phyloP scores from a whole-genome alignment of 2,113 vertebrate genomes.

The Dolichallabes microphthalmus region DNA sequence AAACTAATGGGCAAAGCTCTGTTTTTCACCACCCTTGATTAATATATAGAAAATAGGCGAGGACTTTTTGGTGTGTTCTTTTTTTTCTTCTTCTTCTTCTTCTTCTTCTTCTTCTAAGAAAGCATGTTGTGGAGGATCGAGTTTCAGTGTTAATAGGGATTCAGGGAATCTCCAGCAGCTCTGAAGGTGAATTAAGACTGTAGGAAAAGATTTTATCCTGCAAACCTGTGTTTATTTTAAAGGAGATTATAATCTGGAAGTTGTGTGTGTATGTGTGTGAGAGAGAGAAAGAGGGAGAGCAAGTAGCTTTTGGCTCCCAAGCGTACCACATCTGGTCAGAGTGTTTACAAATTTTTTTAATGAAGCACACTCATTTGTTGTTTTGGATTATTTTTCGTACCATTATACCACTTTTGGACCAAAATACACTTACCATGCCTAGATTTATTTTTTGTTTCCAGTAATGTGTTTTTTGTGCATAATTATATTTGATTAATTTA shows the following conservation, averaged over 20 bases:
- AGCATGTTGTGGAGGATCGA: neutral
- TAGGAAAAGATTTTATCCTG: neutral
- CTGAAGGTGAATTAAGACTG: neutral
- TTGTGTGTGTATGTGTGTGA: neutral
- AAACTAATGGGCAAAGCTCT: conserved; percentile 43
- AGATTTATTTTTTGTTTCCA: neutral
- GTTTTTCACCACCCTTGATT: conserved; percentile 45
- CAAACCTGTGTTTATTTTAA: neutral
- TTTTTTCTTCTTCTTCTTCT: neutral
- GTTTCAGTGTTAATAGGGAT: neutral
- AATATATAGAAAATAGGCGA: conserved; percentile 30
- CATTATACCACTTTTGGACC: neutral
- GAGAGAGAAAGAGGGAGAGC: neutral
- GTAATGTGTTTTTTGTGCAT: neutral
- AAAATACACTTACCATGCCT: no score
- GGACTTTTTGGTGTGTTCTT: conserved; percentile 5
- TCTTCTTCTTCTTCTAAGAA: neutral
- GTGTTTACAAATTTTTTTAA: neutral
- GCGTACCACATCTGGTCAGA: neutral
- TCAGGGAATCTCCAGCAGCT: neutral
- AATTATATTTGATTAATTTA: neutral
- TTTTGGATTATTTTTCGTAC: neutral
- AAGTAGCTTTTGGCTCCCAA: neutral
- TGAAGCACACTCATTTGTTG: neutral
- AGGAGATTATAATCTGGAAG: conserved; percentile 5